Evolutionary conservation across 92 coral and sea anemone genomes (phyloP), one percentile per base, ranked within the genome.

Genomic region (Bergia sp.): DNA sequence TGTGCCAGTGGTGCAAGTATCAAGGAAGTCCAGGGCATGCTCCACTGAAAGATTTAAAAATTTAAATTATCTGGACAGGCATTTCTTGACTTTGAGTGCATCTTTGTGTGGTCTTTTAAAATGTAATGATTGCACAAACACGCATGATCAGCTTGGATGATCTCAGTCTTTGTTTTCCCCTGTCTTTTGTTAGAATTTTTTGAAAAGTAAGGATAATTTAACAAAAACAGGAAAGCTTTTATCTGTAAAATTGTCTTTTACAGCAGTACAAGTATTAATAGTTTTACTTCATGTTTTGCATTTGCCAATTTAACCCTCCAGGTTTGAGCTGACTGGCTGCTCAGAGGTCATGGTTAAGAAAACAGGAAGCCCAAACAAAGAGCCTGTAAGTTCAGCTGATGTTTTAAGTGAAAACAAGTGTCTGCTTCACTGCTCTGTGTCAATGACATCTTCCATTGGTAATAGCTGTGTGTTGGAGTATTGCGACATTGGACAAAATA

Each of bases 401-500:
- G 23, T n/a, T 13, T 11, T 82, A 29, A 82, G 79, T 12, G 94
- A 94, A 53, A 92, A 88, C 21, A 94, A 93, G 41, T 92, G 98
- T 11, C 92, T 92, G 20, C 94, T 97, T 61, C 98, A 94, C 88
- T 95, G 98, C 86, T 77, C 86, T 74, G 89, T 91, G 10, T 72
- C 93, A 21, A 55, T 79, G 69, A 93, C 96, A 29, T 92, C 93
- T 47, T 90, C 78, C 8, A 82, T 97, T 12, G 99, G 96, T 0
- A 75, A 92, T 44, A 37, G 90, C 10, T 92, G 95, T 75, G 97
- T 97, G 88, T 71, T 97, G 85, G 99, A 97, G 67, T 97, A 91
- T 93, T 94, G 98, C 71, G 91, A 89, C 84, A 82, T 97, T 73
- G 94, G 91, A 50, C 72, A 85, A 6, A 95, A 90, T 57, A 91